Conservation (phyloP, 2,113 vertebrate genomes). For the Lamprotornis superbus region DNA sequence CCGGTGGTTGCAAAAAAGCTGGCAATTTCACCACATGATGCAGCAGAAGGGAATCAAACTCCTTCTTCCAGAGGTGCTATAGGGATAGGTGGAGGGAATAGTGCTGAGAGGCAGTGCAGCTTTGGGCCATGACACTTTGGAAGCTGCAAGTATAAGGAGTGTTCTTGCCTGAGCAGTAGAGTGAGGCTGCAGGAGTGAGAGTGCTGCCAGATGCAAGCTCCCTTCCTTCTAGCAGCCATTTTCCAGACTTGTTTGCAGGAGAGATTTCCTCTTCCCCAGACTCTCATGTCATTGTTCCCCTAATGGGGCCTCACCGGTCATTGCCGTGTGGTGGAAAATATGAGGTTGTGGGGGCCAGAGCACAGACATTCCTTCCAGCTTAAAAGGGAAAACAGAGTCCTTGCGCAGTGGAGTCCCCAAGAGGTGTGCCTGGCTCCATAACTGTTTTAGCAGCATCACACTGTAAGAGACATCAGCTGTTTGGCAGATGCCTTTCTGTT, state of each 20-base stretch:
- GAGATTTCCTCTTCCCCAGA: constrained; percentile 40
- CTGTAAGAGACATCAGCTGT: background rate
- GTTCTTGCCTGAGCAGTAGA: background rate
- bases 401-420: fast-evolving
- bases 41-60: background rate
- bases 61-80: background rate
- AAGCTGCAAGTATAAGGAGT: background rate
- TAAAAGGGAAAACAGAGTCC: constrained; percentile 18
- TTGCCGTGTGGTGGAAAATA: constrained; percentile 58
- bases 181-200: background rate
- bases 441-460: background rate
- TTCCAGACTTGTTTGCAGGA: constrained; percentile 26
- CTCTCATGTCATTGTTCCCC: constrained; percentile 57
- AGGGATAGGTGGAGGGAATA: background rate
- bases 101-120: background rate
- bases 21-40: background rate
- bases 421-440: background rate
- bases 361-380: constrained; percentile 42
- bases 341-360: constrained; percentile 10
- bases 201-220: background rate
- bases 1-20: background rate
- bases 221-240: constrained; percentile 22
- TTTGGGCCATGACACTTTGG: background rate
- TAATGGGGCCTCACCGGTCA: constrained; percentile 39
- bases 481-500: background rate